Percentiles rank a stretch among this genome's conserved stretches.
phyloP scores from a whole-genome alignment of 2,113 vertebrate species.

The Australoheros scitulus region DNA sequence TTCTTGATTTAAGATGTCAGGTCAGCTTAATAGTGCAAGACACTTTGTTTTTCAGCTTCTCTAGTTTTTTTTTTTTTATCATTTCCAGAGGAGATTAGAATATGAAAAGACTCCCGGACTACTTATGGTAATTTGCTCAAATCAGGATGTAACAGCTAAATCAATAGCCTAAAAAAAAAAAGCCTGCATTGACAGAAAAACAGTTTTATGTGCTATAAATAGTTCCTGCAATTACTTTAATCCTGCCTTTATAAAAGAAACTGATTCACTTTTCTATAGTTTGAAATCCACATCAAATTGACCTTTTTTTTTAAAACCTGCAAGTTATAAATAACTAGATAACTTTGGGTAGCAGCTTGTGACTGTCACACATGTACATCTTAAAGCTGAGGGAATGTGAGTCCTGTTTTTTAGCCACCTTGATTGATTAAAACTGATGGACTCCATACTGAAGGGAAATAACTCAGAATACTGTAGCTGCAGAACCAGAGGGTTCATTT shows the following conservation, averaged over 20 bases:
- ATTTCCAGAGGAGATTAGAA: slow-evolving; percentile 31
- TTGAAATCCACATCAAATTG: not conserved
- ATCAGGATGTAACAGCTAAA: slow-evolving; percentile 6
- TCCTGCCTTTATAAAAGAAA: slow-evolving; percentile 34
- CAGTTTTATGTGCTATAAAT: slow-evolving; percentile 23
- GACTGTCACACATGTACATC: not conserved
- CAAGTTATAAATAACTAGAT: not conserved
- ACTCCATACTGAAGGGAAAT: not conserved
- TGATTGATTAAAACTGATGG: not conserved
- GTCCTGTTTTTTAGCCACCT: not conserved
- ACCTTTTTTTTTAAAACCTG: not conserved
- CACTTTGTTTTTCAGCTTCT: not conserved
- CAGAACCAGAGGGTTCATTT: not conserved
- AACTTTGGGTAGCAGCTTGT: not conserved
- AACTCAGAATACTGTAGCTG: not conserved
- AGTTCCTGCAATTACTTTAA: slow-evolving; percentile 13
- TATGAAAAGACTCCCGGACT: not conserved
- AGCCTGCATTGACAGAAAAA: not conserved
- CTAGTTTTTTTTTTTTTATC: not conserved
- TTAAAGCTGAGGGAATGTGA: not conserved
- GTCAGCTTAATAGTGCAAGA: not conserved
- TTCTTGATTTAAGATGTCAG: not conserved
- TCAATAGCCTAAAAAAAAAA: slow-evolving; percentile 17
- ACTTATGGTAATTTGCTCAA: slow-evolving; percentile 7
- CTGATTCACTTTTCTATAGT: not conserved